A percentile compares a stretch with the other conserved stretches of the same genome.
phyloP scores from a whole-genome alignment of 2,113 vertebrate genomes.

The Oostethus manadensis region DNA sequence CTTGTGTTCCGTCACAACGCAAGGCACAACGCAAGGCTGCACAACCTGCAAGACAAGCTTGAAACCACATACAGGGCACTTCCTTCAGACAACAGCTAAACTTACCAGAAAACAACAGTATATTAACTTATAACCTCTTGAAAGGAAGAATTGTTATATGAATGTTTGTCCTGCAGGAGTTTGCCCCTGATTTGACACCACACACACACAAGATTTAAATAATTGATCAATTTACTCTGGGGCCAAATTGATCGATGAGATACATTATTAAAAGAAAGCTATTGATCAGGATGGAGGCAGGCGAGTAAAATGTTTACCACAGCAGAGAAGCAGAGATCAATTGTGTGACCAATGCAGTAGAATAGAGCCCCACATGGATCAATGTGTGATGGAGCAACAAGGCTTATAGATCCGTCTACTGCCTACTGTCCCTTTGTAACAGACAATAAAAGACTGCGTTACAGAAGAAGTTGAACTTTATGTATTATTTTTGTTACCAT shows the following conservation, averaged over 20 bases:
- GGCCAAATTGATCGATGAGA: constrained; percentile 75
- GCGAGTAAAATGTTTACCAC: constrained; percentile 74
- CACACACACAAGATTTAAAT: constrained; percentile 62
- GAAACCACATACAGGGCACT: no score
- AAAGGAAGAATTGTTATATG: background rate
- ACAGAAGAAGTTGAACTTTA: constrained; percentile 10
- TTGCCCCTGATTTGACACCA: constrained; percentile 48
- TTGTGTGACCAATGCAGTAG: constrained; percentile 61
- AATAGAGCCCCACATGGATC: constrained; percentile 65
- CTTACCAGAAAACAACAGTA: background rate
- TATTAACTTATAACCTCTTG: background rate
- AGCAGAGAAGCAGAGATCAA: constrained; percentile 69
- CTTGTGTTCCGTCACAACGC: no score
- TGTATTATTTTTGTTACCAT: constrained; percentile 17
- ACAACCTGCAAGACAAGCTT: no score
- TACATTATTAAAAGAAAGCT: constrained; percentile 78
- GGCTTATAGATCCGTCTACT: constrained; percentile 56
- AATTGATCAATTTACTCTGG: constrained; percentile 76
- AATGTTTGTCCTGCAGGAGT: constrained; percentile 46
- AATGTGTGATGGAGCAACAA: constrained; percentile 59
- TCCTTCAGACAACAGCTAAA: no score
- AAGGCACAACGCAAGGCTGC: no score
- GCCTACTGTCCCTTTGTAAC: constrained; percentile 51
- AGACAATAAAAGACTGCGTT: constrained; percentile 36
- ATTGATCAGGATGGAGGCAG: constrained; percentile 69